Evolutionary conservation across 2,797 vertebrate genomes (phyloP), one percentile per base, ranked within the genome.

Genomic region (Arrhamphus sclerolepis): DNA sequence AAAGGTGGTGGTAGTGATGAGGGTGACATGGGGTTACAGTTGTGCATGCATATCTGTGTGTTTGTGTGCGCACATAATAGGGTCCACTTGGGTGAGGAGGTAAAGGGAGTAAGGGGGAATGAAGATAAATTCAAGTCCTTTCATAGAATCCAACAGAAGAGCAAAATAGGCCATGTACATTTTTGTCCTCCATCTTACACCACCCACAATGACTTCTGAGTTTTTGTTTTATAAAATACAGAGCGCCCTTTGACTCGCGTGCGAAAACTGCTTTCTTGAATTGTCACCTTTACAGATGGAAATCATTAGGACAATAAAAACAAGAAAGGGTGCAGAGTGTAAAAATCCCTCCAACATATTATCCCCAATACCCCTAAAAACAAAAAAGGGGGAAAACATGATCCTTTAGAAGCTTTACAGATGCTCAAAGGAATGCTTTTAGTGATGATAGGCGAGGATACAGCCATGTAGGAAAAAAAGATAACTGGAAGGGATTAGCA

Each of bases 91-190:
- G 86, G 80, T 82, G 31, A 47, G 73, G 77, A 56, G 52, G 77
- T 16, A 43, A 17, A 42, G 21, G 20, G 43, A 22, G 19, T 5
- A 22, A 17, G 19, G 17, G 41, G 77, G 61, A 49, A 49, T 67
- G 66, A 57, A 55, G 66, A 72, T 80, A 76, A 88, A 88, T 90
- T 89, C 85, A 90, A 90, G 90, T 96, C 93, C 92, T 94, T 95
- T 87, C 80, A 89, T 93, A 92, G 91, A 93, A 94, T 94, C 93
- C 81, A 89, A 94, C 89, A 93, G 87, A 94, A 93, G 93, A 91
- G 87, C 89, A 88, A 83, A 81, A 75, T 40, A 78, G 90, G 93
- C 94, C 89, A 90, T 93, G 52, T 73, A 71, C 24, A 78, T 57
- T 29, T 56, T 47, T 62, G 78, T 88, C 85, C 70, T 61, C 26